phyloP scores from a whole-genome alignment of 2,797 vertebrate genomes.

The Nannoperca australis region DNA sequence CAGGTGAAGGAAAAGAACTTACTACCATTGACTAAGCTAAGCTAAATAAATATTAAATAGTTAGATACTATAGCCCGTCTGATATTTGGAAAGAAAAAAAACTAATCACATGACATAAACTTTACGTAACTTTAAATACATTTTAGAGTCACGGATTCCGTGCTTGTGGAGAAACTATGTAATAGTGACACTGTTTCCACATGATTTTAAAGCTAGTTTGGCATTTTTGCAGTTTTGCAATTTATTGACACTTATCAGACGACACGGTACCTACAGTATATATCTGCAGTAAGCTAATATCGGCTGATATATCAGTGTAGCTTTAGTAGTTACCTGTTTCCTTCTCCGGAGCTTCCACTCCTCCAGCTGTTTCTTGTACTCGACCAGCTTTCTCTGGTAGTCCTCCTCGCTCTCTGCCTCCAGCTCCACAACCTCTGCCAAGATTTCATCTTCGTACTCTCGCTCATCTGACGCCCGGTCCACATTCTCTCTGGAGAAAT shows the following conservation, averaged over 20 bases:
- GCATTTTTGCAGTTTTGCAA: too few species aligned
- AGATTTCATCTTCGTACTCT: constrained; percentile 90
- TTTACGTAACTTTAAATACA: too few species aligned
- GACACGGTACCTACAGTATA: neutral
- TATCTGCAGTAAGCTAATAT: neutral
- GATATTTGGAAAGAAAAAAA: too few species aligned
- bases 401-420: constrained; percentile 87
- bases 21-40: neutral
- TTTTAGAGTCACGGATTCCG: too few species aligned
- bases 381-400: constrained; percentile 86
- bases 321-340: constrained; percentile 83
- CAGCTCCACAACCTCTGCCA: constrained; percentile 89
- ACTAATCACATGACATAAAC: too few species aligned
- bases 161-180: neutral
- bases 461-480: constrained; percentile 85
- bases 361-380: constrained; percentile 86
- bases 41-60: neutral
- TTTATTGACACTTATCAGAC: neutral
- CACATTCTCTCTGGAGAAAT: constrained; percentile 88
- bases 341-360: constrained; percentile 93
- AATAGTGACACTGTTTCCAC: neutral
- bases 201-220: neutral
- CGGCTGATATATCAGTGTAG: neutral
- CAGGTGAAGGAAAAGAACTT: too few species aligned
- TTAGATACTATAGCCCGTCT: neutral